Evolutionary conservation across 2,888 invertebrate species (phyloP).

Genomic region (Dicyrtomina minuta): DNA sequence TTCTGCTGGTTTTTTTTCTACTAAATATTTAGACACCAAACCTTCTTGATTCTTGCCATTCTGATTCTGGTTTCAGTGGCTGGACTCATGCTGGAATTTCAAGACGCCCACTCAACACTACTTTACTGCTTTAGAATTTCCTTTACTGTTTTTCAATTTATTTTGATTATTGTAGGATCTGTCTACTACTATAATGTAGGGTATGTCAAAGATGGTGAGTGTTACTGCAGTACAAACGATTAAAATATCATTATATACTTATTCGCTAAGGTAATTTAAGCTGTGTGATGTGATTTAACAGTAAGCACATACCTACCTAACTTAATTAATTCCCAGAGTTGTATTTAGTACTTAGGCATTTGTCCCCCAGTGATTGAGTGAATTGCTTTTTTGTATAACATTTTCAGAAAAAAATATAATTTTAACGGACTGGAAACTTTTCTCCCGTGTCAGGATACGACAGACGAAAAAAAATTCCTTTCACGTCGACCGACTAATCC

Average conservation of each 20-base stretch:
- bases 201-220: constrained; percentile 40
- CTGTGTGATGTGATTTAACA: too few relatives aligned
- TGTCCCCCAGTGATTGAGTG: too few relatives aligned
- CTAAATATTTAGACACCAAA: constrained; percentile 20
- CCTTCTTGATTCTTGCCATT: constrained; percentile 12
- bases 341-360: too few relatives aligned
- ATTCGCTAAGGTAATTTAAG: neutral
- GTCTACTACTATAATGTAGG: constrained; percentile 49
- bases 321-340: too few relatives aligned
- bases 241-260: too few relatives aligned
- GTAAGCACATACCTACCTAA: too few relatives aligned
- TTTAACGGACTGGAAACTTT: constrained; percentile 38
- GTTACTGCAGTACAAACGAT: too few relatives aligned
- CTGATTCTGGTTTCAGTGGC: constrained; percentile 45
- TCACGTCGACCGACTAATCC: constrained; percentile 43
- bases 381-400: too few relatives aligned
- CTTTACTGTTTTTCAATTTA: constrained; percentile 43
- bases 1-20: neutral
- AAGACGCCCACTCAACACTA: constrained; percentile 31
- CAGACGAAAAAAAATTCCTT: constrained; percentile 36
- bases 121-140: constrained; percentile 37
- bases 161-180: constrained; percentile 32
- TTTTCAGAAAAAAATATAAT: constrained; percentile 18
- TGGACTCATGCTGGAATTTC: constrained; percentile 47
- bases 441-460: constrained; percentile 36